Evolutionary conservation across 2,797 vertebrate species (phyloP), one percentile per base, ranked within the genome.

Genomic region (Peromyscus attwateri): DNA sequence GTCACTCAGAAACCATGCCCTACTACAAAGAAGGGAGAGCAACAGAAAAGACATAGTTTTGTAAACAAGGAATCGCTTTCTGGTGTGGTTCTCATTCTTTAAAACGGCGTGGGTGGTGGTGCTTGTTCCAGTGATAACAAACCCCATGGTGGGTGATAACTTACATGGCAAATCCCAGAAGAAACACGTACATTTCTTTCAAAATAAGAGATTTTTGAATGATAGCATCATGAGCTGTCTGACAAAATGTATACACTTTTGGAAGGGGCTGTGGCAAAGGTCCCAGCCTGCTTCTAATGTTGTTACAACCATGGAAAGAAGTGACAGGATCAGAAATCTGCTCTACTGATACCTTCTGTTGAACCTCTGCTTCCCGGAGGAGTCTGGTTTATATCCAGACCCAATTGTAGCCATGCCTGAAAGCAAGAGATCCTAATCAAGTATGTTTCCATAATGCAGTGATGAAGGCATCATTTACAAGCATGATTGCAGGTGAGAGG

Each of bases 191-290:
- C 80, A 19, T 76, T 76, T 87, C n/a, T 95, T 83, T 89, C 17
- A 83, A 68, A 95, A 62, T 80, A 94, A 95, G 49, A 92, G 43
- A 37, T 93, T 93, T 60, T 92, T 88, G 57, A 95, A 87, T 52
- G 96, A 83, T 66, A 80, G 11, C 21, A 57, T 9, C 71, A 80
- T 84, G 49, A 92, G 84, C 76, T 85, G 7, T 92, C 43, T 80
- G 40, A 87, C 73, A n/a, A 70, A 62, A 95, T 66, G 19, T 43
- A 76, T 64, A 27, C 23, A 77, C 73, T 85, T 95, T 91, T 52
- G 77, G 57, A 95, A 84, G 57, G 84, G 77, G 81, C 64, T 83
- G 89, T 91, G 85, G 70, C 68, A 91, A 92, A 94, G 73, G 88
- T 87, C n/a, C 79, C 85, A 95, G 89, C 27, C 79, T n/a, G 79